Evolutionary conservation across 2,113 vertebrate genomes (phyloP).

Genomic region (Reinhardtius hippoglossoides): DNA sequence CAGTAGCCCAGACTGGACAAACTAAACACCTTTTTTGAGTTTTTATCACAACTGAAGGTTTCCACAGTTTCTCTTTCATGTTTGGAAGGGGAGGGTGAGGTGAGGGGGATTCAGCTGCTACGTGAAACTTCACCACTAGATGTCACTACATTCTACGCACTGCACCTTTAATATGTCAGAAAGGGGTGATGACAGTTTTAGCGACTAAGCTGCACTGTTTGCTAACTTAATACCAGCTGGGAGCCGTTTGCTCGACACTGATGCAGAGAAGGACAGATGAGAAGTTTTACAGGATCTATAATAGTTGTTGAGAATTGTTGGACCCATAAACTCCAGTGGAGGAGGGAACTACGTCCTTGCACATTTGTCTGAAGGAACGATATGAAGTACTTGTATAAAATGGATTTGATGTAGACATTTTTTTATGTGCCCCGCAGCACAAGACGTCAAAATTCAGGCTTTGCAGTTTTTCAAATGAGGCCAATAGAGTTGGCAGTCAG

Average conservation of each 20-base stretch:
- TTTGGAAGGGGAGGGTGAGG: no score
- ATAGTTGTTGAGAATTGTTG: neutral
- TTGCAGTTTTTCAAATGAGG: neutral
- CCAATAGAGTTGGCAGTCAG: neutral
- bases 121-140: no score
- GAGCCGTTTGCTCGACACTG: constrained; percentile 20
- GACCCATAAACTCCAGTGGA: constrained; percentile 7
- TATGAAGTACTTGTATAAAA: neutral
- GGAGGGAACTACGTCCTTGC: neutral
- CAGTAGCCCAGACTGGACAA: no score
- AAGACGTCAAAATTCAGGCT: neutral
- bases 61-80: no score
- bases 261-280: constrained; percentile 16
- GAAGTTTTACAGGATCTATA: constrained; percentile 17
- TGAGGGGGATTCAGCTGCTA: no score
- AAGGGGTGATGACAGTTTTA: constrained; percentile 40
- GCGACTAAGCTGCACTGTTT: constrained; percentile 37
- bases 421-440: neutral
- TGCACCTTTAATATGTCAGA: constrained; percentile 18
- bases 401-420: constrained; percentile 1
- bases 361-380: constrained; percentile 12
- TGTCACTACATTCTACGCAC: no score
- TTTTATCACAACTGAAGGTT: no score
- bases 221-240: constrained; percentile 33
- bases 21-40: no score